A percentile compares a stretch with the other conserved stretches of the same genome.
Conservation (phyloP, 2,888 invertebrate genomes). For the Dryomyza anilis region DNA sequence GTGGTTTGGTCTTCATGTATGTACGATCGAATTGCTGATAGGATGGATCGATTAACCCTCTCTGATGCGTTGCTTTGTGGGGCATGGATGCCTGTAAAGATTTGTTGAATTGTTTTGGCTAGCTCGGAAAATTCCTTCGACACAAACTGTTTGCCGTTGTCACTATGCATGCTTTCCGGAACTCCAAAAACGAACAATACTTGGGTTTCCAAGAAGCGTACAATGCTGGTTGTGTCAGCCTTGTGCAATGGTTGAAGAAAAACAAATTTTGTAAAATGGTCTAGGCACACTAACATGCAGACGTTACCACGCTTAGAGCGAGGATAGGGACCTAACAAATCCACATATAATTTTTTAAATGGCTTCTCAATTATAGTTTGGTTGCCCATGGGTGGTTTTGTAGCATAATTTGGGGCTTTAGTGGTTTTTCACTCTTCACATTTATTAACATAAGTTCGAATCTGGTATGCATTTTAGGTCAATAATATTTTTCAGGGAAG, state of each 20-base stretch:
- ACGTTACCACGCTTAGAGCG: not conserved
- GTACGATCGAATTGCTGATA: constrained; percentile 39
- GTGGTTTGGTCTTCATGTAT: constrained; percentile 8
- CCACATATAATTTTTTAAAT: not conserved
- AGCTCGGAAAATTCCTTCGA: constrained; percentile 15
- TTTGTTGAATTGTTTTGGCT: constrained; percentile 13
- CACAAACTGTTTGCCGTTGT: constrained; percentile 40
- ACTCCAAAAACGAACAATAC: too few relatives aligned
- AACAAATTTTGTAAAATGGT: not conserved
- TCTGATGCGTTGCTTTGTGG: constrained; percentile 49
- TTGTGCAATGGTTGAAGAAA: not conserved
- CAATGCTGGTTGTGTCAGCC: not conserved
- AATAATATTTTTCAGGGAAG: not conserved
- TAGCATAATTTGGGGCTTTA: too few relatives aligned
- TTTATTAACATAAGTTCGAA: not conserved
- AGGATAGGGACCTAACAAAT: not conserved
- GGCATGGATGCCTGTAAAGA: constrained; percentile 41
- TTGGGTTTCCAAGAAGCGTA: too few relatives aligned
- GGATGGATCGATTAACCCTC: constrained; percentile 42
- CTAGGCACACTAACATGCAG: not conserved
- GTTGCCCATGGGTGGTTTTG: too few relatives aligned
- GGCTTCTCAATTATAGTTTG: not conserved
- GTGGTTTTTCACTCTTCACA: not conserved
- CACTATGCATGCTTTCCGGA: too few relatives aligned
- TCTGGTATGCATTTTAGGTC: too few relatives aligned